Evolutionary conservation across 2,797 vertebrate genomes (phyloP).

Genomic region (Glossophaga mutica): DNA sequence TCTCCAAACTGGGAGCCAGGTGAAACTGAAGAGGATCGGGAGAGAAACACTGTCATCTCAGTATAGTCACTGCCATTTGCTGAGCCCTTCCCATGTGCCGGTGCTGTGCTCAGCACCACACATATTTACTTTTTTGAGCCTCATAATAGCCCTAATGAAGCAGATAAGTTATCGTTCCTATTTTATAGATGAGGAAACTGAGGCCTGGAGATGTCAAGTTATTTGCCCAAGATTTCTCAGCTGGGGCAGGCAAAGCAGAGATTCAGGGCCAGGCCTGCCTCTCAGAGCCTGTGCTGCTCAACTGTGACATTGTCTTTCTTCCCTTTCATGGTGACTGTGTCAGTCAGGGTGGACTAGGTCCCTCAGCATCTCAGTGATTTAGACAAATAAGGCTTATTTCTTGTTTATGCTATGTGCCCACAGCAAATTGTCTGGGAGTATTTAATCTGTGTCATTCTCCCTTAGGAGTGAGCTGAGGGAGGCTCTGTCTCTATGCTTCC

Average conservation of each 20-base stretch:
- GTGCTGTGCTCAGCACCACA: not conserved
- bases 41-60: not conserved
- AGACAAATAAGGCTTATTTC: not conserved
- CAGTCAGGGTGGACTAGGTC: not conserved
- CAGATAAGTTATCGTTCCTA: not conserved
- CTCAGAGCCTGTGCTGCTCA: not conserved
- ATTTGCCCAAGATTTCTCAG: not conserved
- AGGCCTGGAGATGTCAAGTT: not conserved
- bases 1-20: not conserved
- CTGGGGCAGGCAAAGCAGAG: not conserved
- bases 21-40: not conserved
- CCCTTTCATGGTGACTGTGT: not conserved
- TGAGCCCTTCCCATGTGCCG: not conserved
- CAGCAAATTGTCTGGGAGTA: not conserved
- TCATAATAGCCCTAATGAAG: not conserved
- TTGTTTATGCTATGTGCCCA: not conserved
- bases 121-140: not conserved
- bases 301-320: not conserved
- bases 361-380: not conserved
- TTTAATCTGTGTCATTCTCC: not conserved
- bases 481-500: not conserved
- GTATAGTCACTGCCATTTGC: not conserved
- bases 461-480: not conserved
- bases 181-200: not conserved
- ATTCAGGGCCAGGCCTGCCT: not conserved